Base-by-base conservation (phyloP, 2,113 vertebrate genomes). In the Myotis brandtii region DNA sequence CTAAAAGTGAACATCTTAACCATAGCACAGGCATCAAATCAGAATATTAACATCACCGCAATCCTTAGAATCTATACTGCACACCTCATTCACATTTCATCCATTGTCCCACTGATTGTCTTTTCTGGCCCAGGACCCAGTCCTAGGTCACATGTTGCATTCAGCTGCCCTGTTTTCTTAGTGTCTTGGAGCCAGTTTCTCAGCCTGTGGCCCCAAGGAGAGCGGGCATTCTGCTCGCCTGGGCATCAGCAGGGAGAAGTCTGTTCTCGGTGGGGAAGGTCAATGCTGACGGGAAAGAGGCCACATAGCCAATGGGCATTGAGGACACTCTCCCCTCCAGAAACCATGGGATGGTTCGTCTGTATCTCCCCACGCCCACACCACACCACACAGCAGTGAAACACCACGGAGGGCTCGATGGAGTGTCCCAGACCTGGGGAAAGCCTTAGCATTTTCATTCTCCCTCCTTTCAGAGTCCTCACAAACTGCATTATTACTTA, bases 281-380 rank as follows among this genome's bases (percentile, higher is more conserved):
- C 2, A 50, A 34, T 12, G 46, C 46, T 37, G 75, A 56, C 56
- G 46, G 30, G 4, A 59, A n/a, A 86, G 62, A 27, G 72, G 54
- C 37, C 37, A 32, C 7, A 0, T 1, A 17, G 11, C 16, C 86
- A 43, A 0, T 4, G 7, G n/a, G 16, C 27, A n/a, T 30, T 72
- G n/a, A 48, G 32, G 37, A 69, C 30, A 46, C n/a, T 12, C 14
- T 62, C 43, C 20, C 37, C 2, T 11, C 3, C 1, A 23, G 69
- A 73, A 66, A 34, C 32, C 18, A 66, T 48, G 76, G 50, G 18
- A 17, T 7, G 14, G 5, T 23, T 30, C 23, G 2, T 5, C 27
- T 59, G 23, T 16, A 25, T 18, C 14, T n/a, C 6, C 34, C 54
- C 17, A 40, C 3, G 0, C 1, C 72, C 46, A 66, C 27, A 43